Percentiles rank a stretch among this genome's conserved stretches.
phyloP scores from a whole-genome alignment of 1,140 invertebrate genomes.

The Drosophila navojoa region DNA sequence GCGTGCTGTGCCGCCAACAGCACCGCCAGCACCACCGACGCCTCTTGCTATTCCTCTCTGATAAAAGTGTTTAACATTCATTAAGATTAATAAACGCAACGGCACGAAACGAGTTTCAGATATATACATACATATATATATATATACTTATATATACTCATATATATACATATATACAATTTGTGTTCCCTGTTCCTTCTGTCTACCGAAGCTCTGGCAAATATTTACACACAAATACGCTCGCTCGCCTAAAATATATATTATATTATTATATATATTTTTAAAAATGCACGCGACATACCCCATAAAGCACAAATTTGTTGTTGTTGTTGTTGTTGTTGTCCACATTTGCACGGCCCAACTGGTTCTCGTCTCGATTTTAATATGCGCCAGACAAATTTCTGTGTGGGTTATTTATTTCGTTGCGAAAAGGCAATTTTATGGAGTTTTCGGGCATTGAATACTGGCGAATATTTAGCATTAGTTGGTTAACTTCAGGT shows the following conservation, averaged over 20 bases:
- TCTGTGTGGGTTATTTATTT: conserved; percentile 24
- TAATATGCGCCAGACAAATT: conserved; percentile 61
- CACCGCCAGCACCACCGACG: conserved; percentile 5
- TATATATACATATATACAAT: conserved; percentile 2
- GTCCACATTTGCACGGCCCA: conserved; percentile 60
- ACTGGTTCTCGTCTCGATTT: conserved; percentile 59
- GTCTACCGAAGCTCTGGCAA: neutral
- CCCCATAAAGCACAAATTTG: conserved; percentile 60
- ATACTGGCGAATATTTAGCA: neutral
- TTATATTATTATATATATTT: conserved; percentile 1
- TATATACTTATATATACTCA: too few species aligned
- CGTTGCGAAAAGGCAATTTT: conserved; percentile 36
- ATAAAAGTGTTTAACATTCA: conserved; percentile 83
- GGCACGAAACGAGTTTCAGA: conserved; percentile 69
- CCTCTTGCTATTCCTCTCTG: conserved; percentile 49
- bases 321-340: conserved; percentile 47
- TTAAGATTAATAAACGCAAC: conserved; percentile 78
- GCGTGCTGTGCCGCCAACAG: conserved; percentile 55
- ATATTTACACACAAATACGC: conserved; percentile 41
- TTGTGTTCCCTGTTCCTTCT: neutral
- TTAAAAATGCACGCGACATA: conserved; percentile 66
- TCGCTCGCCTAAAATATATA: neutral
- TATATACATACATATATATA: conserved; percentile 15
- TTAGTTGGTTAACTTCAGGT: neutral
- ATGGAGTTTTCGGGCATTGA: conserved; percentile 22